Evolutionary conservation across 2,888 invertebrate species (phyloP).

Genomic region (Cotesia congregata): DNA sequence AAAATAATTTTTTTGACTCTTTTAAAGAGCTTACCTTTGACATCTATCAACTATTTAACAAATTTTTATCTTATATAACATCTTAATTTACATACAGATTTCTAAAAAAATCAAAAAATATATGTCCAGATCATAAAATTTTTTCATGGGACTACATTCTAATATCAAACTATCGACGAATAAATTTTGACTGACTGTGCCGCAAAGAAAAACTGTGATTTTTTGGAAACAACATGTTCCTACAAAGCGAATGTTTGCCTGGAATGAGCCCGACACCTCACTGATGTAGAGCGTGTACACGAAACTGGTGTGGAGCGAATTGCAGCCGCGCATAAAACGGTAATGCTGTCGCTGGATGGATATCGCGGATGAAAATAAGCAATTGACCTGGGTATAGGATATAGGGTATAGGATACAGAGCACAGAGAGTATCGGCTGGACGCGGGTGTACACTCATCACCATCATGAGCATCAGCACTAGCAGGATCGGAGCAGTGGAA

Average conservation of each 20-base stretch:
- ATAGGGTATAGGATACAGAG: conserved; percentile 33
- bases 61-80: too few relatives aligned
- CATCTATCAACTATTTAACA: too few relatives aligned
- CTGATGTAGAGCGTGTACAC: background rate
- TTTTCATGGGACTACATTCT: too few relatives aligned
- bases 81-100: too few relatives aligned
- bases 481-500: background rate
- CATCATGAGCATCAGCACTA: background rate
- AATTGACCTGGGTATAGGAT: conserved; percentile 61
- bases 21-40: too few relatives aligned
- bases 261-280: background rate
- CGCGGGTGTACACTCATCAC: background rate
- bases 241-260: background rate
- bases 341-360: conserved; percentile 37
- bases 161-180: too few relatives aligned
- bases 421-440: background rate
- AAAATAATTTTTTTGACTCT: too few relatives aligned
- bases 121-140: too few relatives aligned
- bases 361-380: conserved; percentile 61
- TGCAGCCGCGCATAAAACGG: conserved; percentile 17
- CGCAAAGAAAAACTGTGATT: background rate
- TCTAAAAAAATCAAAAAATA: too few relatives aligned
- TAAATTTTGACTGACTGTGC: too few relatives aligned
- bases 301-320: conserved; percentile 14
- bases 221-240: background rate